Evolutionary conservation across 2,113 vertebrate genomes (phyloP), one percentile per base, ranked within the genome.

Genomic region (Vanacampus margaritifer): DNA sequence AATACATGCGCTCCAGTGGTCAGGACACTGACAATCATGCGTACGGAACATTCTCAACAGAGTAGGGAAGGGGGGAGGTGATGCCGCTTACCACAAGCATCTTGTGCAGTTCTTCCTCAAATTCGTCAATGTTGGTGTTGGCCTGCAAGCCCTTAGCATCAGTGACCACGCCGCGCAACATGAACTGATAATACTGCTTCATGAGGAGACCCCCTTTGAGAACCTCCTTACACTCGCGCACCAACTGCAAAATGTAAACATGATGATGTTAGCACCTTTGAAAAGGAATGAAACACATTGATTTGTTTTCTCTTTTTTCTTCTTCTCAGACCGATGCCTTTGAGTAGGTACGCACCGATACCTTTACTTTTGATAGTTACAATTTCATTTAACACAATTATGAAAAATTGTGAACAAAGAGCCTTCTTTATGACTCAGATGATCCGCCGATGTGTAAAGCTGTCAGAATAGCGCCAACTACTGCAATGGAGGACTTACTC

Each of bases 121-220:
- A 99, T 67, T 96, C 93, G n/a, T 99, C 97, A 43, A 98, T 98
- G 86, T 96, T 95, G 85, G 92, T 93, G 72, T 95, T 88, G 72
- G 93, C 91, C 84, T 94, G 93, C 58, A 93, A 83, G 58, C 91
- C 90, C 84, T 92, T 90, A 46, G 89, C 88, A 68, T 92, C 92
- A 10, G 89, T 91, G 41, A 94, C 91, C 17, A 96, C 94, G 17
- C 93, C 93, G 0, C 89, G 90, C 75, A 98, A 91, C 97, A 98
- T 98, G 84, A 95, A 98, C 90, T 98, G 97, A 87, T 99, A 98
- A 88, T 99, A 98, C 91, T 97, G 97, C 89, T 98, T 99, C 97
- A 99, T 98, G 71, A 99, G 84, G 3, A 99, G 94, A 11, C 97
- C 97, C 0, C 97, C 97, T 83, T 98, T 98, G 62, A 98, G 90